These are phyloP conservation scores for Zoroaster sp. DNA, from an alignment of 53 echinoderm and acorn worm species.

Conservation along the genomic window DNA sequence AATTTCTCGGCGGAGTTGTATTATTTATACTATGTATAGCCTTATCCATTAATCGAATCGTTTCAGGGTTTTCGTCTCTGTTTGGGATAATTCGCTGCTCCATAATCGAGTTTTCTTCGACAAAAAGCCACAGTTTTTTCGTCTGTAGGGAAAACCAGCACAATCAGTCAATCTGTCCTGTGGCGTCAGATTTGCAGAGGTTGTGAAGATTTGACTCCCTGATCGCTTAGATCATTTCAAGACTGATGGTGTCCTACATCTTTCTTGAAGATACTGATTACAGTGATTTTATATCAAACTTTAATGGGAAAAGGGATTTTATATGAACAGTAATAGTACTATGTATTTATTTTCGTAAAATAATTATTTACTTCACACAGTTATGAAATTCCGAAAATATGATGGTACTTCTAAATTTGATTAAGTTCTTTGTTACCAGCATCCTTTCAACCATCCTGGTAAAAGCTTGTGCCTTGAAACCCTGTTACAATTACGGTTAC, in stretches of 20 bases:
- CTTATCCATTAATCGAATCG: not conserved
- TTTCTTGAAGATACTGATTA: not conserved
- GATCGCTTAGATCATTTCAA: not conserved
- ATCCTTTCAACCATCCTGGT: too few species aligned
- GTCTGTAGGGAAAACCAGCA: slow-evolving; percentile 1
- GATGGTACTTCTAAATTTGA: too few species aligned
- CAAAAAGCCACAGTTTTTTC: not conserved
- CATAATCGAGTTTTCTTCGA: slow-evolving; percentile 7
- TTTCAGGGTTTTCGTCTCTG: not conserved
- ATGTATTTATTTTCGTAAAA: too few species aligned
- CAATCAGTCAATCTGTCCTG: not conserved
- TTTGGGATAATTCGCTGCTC: not conserved
- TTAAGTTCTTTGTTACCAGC: too few species aligned
- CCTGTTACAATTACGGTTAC: too few species aligned
- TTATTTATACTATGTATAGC: not conserved
- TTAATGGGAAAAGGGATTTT: not conserved
- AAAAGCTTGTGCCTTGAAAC: too few species aligned
- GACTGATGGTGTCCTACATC: not conserved
- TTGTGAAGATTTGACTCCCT: not conserved
- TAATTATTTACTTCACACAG: too few species aligned
- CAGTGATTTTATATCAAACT: not conserved
- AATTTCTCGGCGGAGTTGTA: not conserved
- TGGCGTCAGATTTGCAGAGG: not conserved
- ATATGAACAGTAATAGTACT: too few species aligned
- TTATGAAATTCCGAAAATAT: too few species aligned